A percentile compares a stretch with the other conserved stretches of the same genome.
Conservation (phyloP, 2,113 vertebrate genomes). For the Electrona antarctica region DNA sequence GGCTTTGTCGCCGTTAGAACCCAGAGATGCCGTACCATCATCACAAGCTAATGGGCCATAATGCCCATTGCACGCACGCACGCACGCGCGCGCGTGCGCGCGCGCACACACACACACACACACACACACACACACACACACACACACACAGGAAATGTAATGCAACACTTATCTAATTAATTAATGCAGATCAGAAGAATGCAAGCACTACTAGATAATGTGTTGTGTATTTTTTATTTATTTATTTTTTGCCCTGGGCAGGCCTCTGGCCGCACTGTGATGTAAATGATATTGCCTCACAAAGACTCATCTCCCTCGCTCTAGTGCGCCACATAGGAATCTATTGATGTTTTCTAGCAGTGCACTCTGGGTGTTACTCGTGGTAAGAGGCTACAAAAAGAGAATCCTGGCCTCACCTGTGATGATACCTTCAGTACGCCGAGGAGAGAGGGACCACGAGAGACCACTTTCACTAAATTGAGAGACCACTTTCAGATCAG, state of each 20-base stretch:
- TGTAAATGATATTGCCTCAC: conserved; percentile 50
- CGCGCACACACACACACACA: no score
- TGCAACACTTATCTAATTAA: conserved; percentile 60
- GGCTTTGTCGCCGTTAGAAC: conserved; percentile 11
- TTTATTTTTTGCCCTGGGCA: conserved; percentile 31
- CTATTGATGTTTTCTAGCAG: conserved; percentile 56
- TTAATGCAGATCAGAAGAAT: conserved; percentile 58
- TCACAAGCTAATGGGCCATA: conserved; percentile 50
- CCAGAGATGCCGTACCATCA: conserved; percentile 24
- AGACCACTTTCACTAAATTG: not conserved
- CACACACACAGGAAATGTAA: conserved; percentile 34
- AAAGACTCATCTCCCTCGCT: conserved; percentile 53
- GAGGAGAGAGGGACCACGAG: conserved; percentile 22
- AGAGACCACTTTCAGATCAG: conserved; percentile 28
- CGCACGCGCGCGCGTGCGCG: no score
- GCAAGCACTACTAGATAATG: conserved; percentile 18
- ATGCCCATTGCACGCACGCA: conserved; percentile 14
- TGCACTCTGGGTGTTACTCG: conserved; percentile 31
- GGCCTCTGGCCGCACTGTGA: conserved; percentile 45
- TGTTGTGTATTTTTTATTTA: conserved; percentile 16
- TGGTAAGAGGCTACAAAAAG: conserved; percentile 33
- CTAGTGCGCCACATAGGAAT: conserved; percentile 37
- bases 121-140: no score
- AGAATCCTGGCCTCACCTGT: conserved; percentile 40
- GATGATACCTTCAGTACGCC: conserved; percentile 43